Evolutionary conservation across 2,888 invertebrate species (phyloP), one percentile per base, ranked within the genome.

Genomic region (Lypha dubia): DNA sequence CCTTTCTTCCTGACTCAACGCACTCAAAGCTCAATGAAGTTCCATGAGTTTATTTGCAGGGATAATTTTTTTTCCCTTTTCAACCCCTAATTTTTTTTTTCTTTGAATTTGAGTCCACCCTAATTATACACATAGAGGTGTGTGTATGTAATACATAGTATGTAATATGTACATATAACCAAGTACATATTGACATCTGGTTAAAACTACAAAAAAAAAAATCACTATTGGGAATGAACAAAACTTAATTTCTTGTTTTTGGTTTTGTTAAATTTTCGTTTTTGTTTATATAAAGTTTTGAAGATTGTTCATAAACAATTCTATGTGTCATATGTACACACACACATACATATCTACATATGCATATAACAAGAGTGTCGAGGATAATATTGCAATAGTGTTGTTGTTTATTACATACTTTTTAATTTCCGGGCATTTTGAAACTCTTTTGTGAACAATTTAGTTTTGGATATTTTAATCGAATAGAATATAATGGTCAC

Each of bases 151-250:
- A 38, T n/a, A 28, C 24, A 38, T 38, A 13, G 1, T 44, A 13
- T 35, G 2, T 63, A 41, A 20, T 49, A 49, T 53, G 17, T 38
- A 53, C 15, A 28, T 17, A 28, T n/a, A 9, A n/a, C 6, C n/a
- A 35, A 53, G 51, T 62, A n/a, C 15, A 4, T 46, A 74, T 56
- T 75, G 60, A 35, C 44, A 63, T 70, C 67, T 67, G 51, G 38
- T 53, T 49, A 49, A 65, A 71, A 63, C 32, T 74, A 22, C 51
- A 46, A 28, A 28, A 2, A 38, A 11, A 11, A 75, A 70, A 62
- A 62, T 62, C 38, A 35, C 73, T 80, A 51, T 79, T 67, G 81
- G 70, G 81, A 53, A 76, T 70, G 51, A 62, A 70, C 20, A 70
- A 70, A 62, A 63, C 38, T 67, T 76, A 67, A 9, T 35, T 67